phyloP scores from a whole-genome alignment of 2,113 vertebrate genomes.

The Rhea pennata region DNA sequence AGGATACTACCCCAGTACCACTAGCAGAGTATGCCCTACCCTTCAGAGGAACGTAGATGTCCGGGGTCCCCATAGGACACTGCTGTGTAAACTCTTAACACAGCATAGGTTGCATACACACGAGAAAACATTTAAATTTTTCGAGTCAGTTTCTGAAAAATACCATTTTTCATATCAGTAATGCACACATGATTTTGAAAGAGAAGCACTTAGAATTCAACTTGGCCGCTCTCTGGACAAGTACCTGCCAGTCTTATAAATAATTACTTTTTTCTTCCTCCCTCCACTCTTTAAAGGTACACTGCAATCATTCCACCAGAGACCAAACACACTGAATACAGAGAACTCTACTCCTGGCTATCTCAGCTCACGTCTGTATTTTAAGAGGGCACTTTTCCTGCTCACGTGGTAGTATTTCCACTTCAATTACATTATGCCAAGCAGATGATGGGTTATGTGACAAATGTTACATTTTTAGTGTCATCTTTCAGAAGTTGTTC shows the following conservation, averaged over 20 bases:
- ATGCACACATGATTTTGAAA: not conserved
- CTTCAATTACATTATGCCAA: not conserved
- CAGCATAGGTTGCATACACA: rapidly evolving
- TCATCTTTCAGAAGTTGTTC: not conserved
- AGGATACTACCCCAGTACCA: not conserved
- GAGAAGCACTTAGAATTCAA: not conserved
- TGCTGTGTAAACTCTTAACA: not conserved
- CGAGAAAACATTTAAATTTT: not conserved
- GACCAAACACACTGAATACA: not conserved
- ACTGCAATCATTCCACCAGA: not conserved
- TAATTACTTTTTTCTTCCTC: rapidly evolving
- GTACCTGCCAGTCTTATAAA: not conserved
- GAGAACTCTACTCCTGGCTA: not conserved
- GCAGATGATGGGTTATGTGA: not conserved
- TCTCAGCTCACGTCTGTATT: not conserved
- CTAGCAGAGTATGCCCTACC: not conserved
- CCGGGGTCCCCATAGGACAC: not conserved
- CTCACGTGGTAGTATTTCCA: not conserved
- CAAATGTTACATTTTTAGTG: rapidly evolving
- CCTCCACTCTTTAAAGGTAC: not conserved
- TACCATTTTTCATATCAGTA: not conserved
- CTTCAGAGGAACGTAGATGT: rapidly evolving
- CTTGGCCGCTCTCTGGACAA: rapidly evolving
- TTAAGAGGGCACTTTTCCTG: not conserved
- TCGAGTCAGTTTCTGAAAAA: not conserved